Base-by-base conservation (phyloP, 1,140 invertebrate genomes). In the Cotesia chilonis region DNA sequence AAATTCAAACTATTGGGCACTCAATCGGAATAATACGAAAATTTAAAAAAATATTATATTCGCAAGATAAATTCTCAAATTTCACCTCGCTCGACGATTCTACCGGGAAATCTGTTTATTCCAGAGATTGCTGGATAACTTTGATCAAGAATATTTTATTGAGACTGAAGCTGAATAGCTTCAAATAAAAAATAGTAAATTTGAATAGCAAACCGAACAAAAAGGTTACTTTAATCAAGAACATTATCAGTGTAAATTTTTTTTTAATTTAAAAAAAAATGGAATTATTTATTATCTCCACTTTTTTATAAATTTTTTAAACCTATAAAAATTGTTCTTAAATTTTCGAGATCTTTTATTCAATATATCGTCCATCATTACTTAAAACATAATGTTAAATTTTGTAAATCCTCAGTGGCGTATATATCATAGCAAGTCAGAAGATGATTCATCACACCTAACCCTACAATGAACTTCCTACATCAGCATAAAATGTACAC, bases 1-100 rank as follows among this genome's bases (percentile, higher is more conserved):
- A 47, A 47, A 47, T 47, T 47, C 7, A 47, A 47, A 5, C 10
- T 47, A 47, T 47, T 55, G 66, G 10, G 47, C 52, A 66, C 59
- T 41, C 70, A 71, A 71, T 71, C 63, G 63, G 28, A 71, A 71
- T 71, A 65, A 71, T 71, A 51, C 41, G 63, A 20, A 66, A 66
- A 71, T 66, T 38, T 71, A 17, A 47, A 37, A 37, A 64, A 41
- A 28, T 28, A 28, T 28, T 35, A 12, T n/a, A 12, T 37, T 37
- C 35, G n/a, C 3, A 14, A 37, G 12, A 64, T 64, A 64, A 14
- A 55, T 55, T 6, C 17, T 4, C 10, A 55, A 55, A 5, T n/a
- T 55, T 55, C n/a, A n/a, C n/a, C 54, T 14, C 17, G 54, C 54
- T n/a, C 5, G 4, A 55, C n/a, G 4, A 14, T 55, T 55, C 4